phyloP scores from a whole-genome alignment of 2,797 vertebrate species.

The Tokudaia tokunoshimensis region DNA sequence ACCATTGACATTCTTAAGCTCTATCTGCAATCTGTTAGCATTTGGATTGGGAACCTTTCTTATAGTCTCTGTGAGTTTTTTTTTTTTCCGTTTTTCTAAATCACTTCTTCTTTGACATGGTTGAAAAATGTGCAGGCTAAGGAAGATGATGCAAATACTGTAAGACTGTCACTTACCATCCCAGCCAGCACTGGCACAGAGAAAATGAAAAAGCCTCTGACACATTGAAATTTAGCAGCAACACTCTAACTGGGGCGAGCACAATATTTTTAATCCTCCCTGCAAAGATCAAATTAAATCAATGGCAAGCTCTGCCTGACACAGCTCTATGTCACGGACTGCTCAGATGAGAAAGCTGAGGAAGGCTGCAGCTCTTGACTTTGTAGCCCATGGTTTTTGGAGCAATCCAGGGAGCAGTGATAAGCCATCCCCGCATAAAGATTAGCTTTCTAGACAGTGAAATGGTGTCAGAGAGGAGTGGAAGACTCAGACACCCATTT shows the following conservation, averaged over 20 bases:
- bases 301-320: constrained; percentile 72
- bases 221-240: constrained; percentile 80
- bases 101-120: constrained; percentile 73
- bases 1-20: neutral
- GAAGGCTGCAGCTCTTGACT: constrained; percentile 66
- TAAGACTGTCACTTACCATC: constrained; percentile 80
- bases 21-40: constrained; percentile 22
- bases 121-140: constrained; percentile 65
- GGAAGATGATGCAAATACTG: constrained; percentile 84
- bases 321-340: constrained; percentile 73
- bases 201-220: constrained; percentile 82
- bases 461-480: neutral
- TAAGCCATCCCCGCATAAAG: constrained; percentile 74
- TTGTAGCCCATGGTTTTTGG: constrained; percentile 64
- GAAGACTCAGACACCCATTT: constrained; percentile 12
- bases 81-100: constrained; percentile 45
- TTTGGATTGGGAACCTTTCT: constrained; percentile 15
- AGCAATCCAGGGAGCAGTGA: constrained; percentile 34
- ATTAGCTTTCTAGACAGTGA: constrained; percentile 54
- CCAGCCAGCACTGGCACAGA: neutral
- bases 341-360: constrained; percentile 65
- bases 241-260: constrained; percentile 81
- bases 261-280: constrained; percentile 85
- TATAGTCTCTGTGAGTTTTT: constrained; percentile 42
- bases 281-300: constrained; percentile 87